Base-by-base conservation (phyloP, 1,140 invertebrate genomes). In the Pseudomyrmex dendroicus region DNA sequence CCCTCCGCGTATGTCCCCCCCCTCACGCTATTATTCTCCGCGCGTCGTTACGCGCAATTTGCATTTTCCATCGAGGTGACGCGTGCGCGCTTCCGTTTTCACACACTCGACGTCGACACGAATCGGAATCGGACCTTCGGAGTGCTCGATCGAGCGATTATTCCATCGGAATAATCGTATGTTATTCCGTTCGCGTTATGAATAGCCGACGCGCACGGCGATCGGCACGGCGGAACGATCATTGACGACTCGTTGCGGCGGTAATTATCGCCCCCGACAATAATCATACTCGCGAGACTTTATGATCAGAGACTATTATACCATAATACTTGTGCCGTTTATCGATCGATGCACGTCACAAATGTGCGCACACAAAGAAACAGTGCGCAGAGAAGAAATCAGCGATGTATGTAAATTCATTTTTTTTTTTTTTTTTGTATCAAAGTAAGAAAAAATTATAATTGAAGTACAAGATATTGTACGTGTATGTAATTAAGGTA, bases 61-160 rank as follows among this genome's bases (percentile, higher is more conserved):
- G 76, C 76, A 80, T 80, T 72, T 70, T 80, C 22, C 66, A 72
- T 72, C 46, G 76, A 48, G 54, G 54, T 44, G 64, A 78, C 66
- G 20, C 76, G 54, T 50, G 76, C 52, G 35, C 64, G 64, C 76
- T 80, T 80, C 76, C 76, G 76, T 80, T 80, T 80, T 80, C 76
- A 80, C 66, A 80, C 76, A 78, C 64, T 78, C 64, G 52, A 70
- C 68, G 44, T 61, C 64, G 63, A 61, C 44, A 56, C 52, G 50
- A 15, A 73, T 59, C 68, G 57, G 48, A 70, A 64, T 67, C 52
- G 15, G 54, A 83, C 67, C 78, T 87, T 10, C 56, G 44, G n/a
- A 20, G 9, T 4, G 25, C 48, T 48, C 15, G 59, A 82, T 73
- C 46, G 73, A 61, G 2, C 56, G 52, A 85, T 78, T 73, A 83